Evolutionary conservation across 2,113 vertebrate species (phyloP).

Genomic region (Thunnus thynnus): DNA sequence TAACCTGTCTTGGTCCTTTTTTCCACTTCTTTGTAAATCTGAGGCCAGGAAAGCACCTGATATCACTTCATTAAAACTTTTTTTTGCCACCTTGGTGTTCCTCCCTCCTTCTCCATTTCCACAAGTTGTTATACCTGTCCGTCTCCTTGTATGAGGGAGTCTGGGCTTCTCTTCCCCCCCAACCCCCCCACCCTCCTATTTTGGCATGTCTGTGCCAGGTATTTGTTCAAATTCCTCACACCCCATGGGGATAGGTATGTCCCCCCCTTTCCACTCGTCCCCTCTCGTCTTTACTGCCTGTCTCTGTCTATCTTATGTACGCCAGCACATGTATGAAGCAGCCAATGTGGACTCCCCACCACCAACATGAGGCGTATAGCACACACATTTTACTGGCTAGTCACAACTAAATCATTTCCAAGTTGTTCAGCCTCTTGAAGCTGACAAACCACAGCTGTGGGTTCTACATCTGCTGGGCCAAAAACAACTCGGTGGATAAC

Average conservation of each 20-base stretch:
- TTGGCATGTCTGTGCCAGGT: conserved; percentile 88
- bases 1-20: conserved; percentile 9
- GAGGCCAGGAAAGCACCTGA: background rate
- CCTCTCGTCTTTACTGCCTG: conserved; percentile 73
- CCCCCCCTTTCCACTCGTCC: conserved; percentile 56
- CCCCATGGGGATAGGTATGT: conserved; percentile 88
- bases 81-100: conserved; percentile 17
- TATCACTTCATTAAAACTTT: conserved; percentile 27
- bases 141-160: conserved; percentile 33
- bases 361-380: conserved; percentile 42
- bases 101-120: conserved; percentile 23
- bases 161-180: conserved; percentile 51
- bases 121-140: conserved; percentile 55
- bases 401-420: conserved; percentile 71
- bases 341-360: conserved; percentile 53
- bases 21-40: background rate
- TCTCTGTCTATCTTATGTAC: conserved; percentile 76
- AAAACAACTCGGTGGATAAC: conserved; percentile 75
- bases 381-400: conserved; percentile 66
- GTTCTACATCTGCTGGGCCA: conserved; percentile 56
- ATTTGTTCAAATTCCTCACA: conserved; percentile 91
- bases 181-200: conserved; percentile 53
- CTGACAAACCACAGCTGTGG: conserved; percentile 72
- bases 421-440: conserved; percentile 67
- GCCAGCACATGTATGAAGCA: conserved; percentile 78